Evolutionary conservation across 2,797 vertebrate species (phyloP), one percentile per base, ranked within the genome.

Genomic region (Dermochelys coriacea): DNA sequence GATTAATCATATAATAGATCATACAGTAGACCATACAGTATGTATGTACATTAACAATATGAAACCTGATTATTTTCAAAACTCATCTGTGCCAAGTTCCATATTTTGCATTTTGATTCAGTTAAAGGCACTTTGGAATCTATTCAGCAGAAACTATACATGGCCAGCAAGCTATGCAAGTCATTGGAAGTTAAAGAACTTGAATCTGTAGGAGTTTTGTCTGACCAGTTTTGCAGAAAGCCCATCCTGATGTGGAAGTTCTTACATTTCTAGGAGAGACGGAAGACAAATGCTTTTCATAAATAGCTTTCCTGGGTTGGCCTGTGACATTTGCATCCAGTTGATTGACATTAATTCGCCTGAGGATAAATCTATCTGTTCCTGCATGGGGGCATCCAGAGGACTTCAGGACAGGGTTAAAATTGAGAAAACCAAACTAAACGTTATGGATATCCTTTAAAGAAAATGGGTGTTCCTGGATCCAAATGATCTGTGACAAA

Each of bases 321-420:
- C 1, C 12, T 18, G 37, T 79, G 16, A 3, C 41, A 6, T 25
- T 84, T 93, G 81, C 86, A 47, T 89, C 9, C 5, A 47, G 71
- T 81, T 93, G 45, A 80, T 16, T 55, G 55, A 77, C 31, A n/a
- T n/a, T 84, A 87, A 85, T 74, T 12, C 85, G 31, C 89, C 45
- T 94, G 18, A 21, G 88, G 16, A 50, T 80, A 90, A 81, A 90
- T 85, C 12, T 87, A 3, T 31, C 11, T 88, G 5, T 34, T 25
- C 52, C 80, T 93, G 89, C 85, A 88, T 23, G 14, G 29, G 2
- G 23, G 19, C 75, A 82, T 90, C 31, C 19, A 84, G 52, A 11
- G 18, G 8, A 83, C 79, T 87, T 92, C 14, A 54, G 81, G 41
- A 9, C 8, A 41, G 11, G 57, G 8, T 6, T 47, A 84, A 21